Conservation (phyloP, 1,140 invertebrate species). For the Reticulitermes speratus region DNA sequence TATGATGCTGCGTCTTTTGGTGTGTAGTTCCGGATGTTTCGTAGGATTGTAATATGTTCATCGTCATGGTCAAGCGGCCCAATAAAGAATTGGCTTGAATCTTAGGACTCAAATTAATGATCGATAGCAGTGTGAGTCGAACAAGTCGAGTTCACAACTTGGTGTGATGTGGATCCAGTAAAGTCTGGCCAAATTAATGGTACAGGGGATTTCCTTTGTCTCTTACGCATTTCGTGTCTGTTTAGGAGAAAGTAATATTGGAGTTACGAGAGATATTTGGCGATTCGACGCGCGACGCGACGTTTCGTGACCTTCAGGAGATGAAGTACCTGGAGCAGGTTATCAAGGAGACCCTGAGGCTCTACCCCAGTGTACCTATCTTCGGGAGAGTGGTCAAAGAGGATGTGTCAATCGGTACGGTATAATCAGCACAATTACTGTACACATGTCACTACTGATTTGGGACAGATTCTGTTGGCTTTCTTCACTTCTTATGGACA, state of each 20-base stretch:
- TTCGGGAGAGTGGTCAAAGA: neutral
- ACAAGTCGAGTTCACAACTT: neutral
- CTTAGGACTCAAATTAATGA: too few species aligned
- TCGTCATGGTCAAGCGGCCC: too few species aligned
- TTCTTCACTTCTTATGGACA: neutral
- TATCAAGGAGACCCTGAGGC: neutral
- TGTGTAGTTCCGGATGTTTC: too few species aligned
- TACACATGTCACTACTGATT: too few species aligned
- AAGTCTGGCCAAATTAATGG: neutral
- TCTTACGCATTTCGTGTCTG: neutral
- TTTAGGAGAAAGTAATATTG: neutral
- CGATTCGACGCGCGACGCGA: neutral
- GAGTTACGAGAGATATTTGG: neutral
- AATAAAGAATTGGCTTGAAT: too few species aligned
- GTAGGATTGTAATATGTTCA: too few species aligned
- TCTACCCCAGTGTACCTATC: neutral
- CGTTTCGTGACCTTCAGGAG: neutral
- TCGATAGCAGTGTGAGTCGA: neutral
- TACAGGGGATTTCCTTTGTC: neutral
- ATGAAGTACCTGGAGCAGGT: conserved; percentile 14
- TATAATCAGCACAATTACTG: neutral
- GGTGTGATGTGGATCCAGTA: neutral
- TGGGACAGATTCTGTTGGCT: neutral
- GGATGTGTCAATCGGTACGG: neutral
- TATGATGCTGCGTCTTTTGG: too few species aligned